These are phyloP conservation scores for Tenrec ecaudatus DNA, from an alignment of 2,113 vertebrate genomes.

Conservation along the genomic window DNA sequence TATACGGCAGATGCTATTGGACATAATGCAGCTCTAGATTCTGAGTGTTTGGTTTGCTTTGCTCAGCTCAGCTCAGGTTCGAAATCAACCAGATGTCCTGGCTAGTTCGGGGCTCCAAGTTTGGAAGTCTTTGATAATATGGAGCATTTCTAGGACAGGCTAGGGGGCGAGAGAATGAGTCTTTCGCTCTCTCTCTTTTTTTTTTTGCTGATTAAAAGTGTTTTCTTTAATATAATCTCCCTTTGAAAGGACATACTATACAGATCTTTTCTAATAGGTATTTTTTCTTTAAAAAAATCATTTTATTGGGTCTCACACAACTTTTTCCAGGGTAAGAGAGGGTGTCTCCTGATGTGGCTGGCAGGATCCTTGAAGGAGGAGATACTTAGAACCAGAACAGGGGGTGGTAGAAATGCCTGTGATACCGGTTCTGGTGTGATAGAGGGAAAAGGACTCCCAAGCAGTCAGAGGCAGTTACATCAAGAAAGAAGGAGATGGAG, in stretches of 20 bases:
- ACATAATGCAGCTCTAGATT: neutral
- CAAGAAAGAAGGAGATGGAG: neutral
- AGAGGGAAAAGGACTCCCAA: neutral
- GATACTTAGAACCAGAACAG: neutral
- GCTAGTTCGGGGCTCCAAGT: neutral
- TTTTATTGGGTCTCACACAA: too few species aligned
- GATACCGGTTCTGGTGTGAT: neutral
- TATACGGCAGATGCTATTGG: neutral
- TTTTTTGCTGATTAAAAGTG: too few species aligned
- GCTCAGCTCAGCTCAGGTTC: too few species aligned
- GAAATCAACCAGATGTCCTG: neutral
- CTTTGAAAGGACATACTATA: too few species aligned
- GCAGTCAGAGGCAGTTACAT: neutral
- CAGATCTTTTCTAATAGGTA: too few species aligned
- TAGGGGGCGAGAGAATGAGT: neutral
- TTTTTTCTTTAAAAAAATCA: too few species aligned
- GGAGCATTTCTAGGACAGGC: neutral
- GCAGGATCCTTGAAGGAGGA: neutral
- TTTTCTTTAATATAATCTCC: too few species aligned
- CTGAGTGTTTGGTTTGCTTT: neutral
- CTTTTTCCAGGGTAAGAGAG: neutral
- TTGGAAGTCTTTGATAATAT: neutral
- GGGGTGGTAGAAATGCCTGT: neutral
- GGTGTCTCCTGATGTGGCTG: neutral
- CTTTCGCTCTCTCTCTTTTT: too few species aligned